Evolutionary conservation across 2,888 invertebrate genomes (phyloP).

Genomic region (Andrena dorsata): DNA sequence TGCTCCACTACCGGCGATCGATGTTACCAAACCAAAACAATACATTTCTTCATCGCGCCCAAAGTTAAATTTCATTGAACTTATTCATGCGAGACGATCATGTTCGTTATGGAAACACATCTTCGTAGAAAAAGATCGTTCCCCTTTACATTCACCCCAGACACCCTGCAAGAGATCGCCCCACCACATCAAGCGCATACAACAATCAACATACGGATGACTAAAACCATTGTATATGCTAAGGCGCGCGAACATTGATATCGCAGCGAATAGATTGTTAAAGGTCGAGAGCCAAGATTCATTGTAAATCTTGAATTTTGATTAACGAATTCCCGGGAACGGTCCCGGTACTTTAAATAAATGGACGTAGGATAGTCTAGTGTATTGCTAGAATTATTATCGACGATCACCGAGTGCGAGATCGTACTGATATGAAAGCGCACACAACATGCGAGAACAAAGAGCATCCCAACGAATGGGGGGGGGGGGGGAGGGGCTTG

Average conservation of each 20-base stretch:
- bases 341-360: slow-evolving; percentile 42
- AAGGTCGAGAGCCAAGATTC: slow-evolving; percentile 53
- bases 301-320: slow-evolving; percentile 65
- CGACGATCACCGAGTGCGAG: slow-evolving; percentile 52
- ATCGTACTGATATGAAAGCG: slow-evolving; percentile 63
- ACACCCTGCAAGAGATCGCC: slow-evolving; percentile 41
- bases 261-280: slow-evolving; percentile 55
- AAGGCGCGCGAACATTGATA: slow-evolving; percentile 43
- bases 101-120: slow-evolving; percentile 18
- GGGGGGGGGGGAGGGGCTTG: too few species aligned
- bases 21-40: slow-evolving; percentile 33
- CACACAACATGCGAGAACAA: slow-evolving; percentile 53
- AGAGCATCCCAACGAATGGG: slow-evolving; percentile 17
- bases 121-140: slow-evolving; percentile 33
- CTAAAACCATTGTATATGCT: slow-evolving; percentile 66
- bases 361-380: slow-evolving; percentile 56
- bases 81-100: slow-evolving; percentile 16
- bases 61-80: slow-evolving; percentile 23
- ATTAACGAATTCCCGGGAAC: slow-evolving; percentile 42
- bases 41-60: slow-evolving; percentile 15
- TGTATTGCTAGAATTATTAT: slow-evolving; percentile 64
- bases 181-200: slow-evolving; percentile 54
- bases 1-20: slow-evolving; percentile 15
- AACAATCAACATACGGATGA: slow-evolving; percentile 63
- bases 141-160: slow-evolving; percentile 11